Conservation (phyloP, 2,113 vertebrate genomes). For the Mesoclemmys tuberculata region DNA sequence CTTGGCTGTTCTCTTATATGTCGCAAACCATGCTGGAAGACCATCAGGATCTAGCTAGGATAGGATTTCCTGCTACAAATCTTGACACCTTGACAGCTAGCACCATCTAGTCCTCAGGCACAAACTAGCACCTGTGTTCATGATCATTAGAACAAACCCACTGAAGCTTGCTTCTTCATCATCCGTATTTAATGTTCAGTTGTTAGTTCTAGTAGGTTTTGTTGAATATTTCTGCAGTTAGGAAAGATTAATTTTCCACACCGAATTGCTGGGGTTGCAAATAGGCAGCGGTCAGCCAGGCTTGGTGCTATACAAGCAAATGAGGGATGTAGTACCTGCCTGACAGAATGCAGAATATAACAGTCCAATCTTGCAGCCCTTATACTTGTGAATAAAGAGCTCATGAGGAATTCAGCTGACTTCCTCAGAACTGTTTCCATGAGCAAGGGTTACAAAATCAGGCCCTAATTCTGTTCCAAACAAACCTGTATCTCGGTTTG, state of each 20-base stretch:
- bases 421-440: neutral
- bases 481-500: neutral
- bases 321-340: neutral
- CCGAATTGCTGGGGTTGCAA: accelerated
- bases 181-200: no score
- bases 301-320: neutral
- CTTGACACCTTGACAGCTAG: neutral
- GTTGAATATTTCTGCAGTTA: neutral
- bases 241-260: neutral
- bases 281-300: neutral
- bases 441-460: accelerated
- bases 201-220: neutral
- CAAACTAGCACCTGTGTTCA: neutral
- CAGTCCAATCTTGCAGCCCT: accelerated
- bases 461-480: neutral
- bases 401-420: neutral
- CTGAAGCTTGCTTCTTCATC: neutral
- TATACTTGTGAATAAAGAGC: neutral
- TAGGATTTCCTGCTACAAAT: neutral
- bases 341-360: neutral
- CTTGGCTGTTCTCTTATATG: neutral
- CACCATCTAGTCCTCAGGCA: neutral
- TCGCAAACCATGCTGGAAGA: neutral
- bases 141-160: neutral
- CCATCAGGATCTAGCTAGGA: neutral